Evolutionary conservation across 2,797 vertebrate genomes (phyloP), one percentile per base, ranked within the genome.

Genomic region (Morelia viridis): DNA sequence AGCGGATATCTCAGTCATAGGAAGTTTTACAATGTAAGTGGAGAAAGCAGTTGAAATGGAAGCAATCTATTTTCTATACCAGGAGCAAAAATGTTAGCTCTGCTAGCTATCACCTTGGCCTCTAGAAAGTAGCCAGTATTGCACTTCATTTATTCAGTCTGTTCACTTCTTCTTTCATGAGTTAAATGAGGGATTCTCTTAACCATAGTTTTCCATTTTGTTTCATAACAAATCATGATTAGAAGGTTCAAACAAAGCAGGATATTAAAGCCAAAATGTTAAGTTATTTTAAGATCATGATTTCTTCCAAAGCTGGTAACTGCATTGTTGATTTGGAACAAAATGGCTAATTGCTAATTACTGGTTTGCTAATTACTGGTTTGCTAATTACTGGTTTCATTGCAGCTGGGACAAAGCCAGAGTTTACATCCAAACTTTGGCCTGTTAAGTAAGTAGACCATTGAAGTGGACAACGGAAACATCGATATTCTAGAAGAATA

Each of bases 321-420:
- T 4, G 41, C 22, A 46, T 80, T 80, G 76, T 80, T 80, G 41
- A 80, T 80, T 80, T 46, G 76, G 41, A 80, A 80, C 76, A 80
- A 80, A 80, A 80, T 19, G 24, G 41, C 76, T 80, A 58, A 13
- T 91, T 76, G 56, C 31, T 87, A 60, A 76, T 76, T 61, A 91
- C 24, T 35, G 85, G 60, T 10, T 85, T 68, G 35, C 4, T 76
- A 76, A 76, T 76, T 76, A 46, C 11, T 80, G 71, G 85, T 7
- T 91, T 60, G 35, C 60, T 87, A 60, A 76, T 76, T 76, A 91
- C 13, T 56, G 85, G 80, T 10, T 85, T 86, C 83, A 87, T 91
- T 71, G 35, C 11, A 11, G 62, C 26, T 60, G 24, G 28, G 57
- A 19, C 26, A 50, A 90, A 85, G 22, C 19, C 24, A 57, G n/a